Percentiles rank a stretch among this genome's conserved stretches.
phyloP scores from a whole-genome alignment of 35 echinoderm and acorn worm species.

The Apostichopus parvimensis region DNA sequence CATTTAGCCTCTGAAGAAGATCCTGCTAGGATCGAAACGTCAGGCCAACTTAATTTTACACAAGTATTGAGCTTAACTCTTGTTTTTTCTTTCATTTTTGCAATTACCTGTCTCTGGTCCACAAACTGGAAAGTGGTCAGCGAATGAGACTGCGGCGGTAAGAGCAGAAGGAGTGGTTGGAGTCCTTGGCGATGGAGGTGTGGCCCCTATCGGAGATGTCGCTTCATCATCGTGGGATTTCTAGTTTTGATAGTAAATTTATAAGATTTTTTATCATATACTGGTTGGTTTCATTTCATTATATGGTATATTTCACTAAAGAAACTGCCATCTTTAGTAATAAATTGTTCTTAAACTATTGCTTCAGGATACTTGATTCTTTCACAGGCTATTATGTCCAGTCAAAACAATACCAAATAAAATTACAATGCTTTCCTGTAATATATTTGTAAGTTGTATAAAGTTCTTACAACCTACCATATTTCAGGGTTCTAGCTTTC shows the following conservation, averaged over 20 bases:
- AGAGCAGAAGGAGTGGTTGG: constrained; percentile 69
- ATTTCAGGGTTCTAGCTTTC: no score
- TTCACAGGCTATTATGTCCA: no score
- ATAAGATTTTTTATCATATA: neutral
- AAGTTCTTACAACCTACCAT: no score
- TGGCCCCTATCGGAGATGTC: constrained; percentile 69
- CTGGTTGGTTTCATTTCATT: no score
- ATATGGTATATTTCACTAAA: no score
- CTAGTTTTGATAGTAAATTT: constrained; percentile 30
- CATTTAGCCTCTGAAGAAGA: neutral
- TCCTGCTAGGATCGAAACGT: neutral
- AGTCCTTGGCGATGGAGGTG: constrained; percentile 78
- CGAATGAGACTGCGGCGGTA: constrained; percentile 39
- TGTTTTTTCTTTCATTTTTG: neutral
- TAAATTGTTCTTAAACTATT: no score
- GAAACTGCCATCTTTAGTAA: no score
- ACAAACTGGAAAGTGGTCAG: neutral
- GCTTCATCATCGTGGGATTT: constrained; percentile 81
- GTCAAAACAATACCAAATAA: no score
- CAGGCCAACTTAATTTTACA: no score
- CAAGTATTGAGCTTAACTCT: neutral
- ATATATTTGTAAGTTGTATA: no score
- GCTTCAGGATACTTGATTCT: no score
- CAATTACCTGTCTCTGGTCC: constrained; percentile 20
- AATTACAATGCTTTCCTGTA: no score